Evolutionary conservation across 2,888 invertebrate species (phyloP), one percentile per base, ranked within the genome.

Genomic region (Macropis europaea): DNA sequence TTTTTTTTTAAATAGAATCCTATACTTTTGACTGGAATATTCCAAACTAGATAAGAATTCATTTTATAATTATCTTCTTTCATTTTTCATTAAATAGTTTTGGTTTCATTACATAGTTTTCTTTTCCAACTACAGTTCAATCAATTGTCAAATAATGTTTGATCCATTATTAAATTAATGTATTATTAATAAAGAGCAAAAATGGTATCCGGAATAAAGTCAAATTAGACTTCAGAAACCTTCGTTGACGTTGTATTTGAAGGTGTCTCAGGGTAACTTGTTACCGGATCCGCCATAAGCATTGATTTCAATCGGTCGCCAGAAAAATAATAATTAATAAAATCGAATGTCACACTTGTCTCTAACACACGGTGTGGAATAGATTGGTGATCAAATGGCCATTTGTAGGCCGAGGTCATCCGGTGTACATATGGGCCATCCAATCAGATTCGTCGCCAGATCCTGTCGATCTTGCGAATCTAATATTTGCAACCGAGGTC

Each of bases 401-500:
- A 36, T 64, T 76, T 76, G 54, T 78, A 47, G 77, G 64, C 64
- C 77, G 76, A 77, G 77, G 77, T 74, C 73, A 66, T 56, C 77
- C 50, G 64, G 76, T 77, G 52, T 61, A 45, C 36, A 54, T 47
- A 36, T 36, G 61, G 47, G 47, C 42, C 60, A 57, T 56, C 69
- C 62, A 70, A 73, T 73, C 67, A 52, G 53, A 63, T 40, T 56
- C 50, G 47, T 71, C 62, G 26, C 36, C 30, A 24, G 64, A 60
- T 62, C 57, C 36, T 22, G 60, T 71, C 67, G 72, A 53, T 68
- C 73, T 40, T 36, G 71, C 52, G 63, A 75, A 77, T 77, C 62
- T 66, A 76, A 76, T 76, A 76, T 66, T 62, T 43, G 57, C 13
- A 28, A 60, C 62, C 66, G 70, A 76, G 69, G 75, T 43, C 74